A percentile compares a stretch with the other conserved stretches of the same genome.
Conservation (phyloP, 2,888 invertebrate species). For the Thalpophila matura region DNA sequence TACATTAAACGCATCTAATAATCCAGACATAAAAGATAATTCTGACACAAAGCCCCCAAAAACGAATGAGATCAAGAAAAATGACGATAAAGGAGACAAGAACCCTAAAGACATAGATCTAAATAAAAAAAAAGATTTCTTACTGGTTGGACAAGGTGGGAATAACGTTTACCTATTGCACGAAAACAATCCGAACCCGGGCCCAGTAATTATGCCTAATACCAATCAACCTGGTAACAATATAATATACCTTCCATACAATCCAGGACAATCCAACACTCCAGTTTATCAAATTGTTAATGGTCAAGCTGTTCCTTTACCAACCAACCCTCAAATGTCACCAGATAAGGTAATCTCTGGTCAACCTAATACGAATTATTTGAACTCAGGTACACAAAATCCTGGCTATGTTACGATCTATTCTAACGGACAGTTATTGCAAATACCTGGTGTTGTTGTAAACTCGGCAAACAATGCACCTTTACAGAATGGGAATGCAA, state of each 20-base stretch:
- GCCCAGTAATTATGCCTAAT: conserved; percentile 9
- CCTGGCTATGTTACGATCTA: conserved; percentile 50
- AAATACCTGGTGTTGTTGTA: conserved; percentile 54
- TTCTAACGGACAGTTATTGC: conserved; percentile 51
- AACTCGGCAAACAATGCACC: conserved; percentile 43
- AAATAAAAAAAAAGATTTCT: conserved; percentile 48
- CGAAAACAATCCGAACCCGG: conserved; percentile 47
- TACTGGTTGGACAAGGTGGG: conserved; percentile 44
- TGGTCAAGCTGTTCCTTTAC: conserved; percentile 19
- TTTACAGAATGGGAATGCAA: conserved; percentile 23
- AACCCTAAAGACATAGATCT: conserved; percentile 11
- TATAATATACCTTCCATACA: conserved; percentile 46
- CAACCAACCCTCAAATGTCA: conserved; percentile 23
- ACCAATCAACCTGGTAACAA: conserved; percentile 38
- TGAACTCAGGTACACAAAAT: conserved; percentile 17
- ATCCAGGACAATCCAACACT: conserved; percentile 32
- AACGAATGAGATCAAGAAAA: conserved; percentile 32
- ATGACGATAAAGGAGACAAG: conserved; percentile 3
- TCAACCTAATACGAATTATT: background rate
- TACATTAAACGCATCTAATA: background rate
- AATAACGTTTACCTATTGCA: conserved; percentile 53
- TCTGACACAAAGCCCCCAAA: conserved; percentile 27
- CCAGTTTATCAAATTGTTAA: conserved; percentile 43
- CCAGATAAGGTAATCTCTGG: conserved; percentile 23
- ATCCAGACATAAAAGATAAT: background rate